These are phyloP conservation scores for Chelonus formosanus DNA, from an alignment of 2,888 invertebrate genomes.

Conservation along the genomic window DNA sequence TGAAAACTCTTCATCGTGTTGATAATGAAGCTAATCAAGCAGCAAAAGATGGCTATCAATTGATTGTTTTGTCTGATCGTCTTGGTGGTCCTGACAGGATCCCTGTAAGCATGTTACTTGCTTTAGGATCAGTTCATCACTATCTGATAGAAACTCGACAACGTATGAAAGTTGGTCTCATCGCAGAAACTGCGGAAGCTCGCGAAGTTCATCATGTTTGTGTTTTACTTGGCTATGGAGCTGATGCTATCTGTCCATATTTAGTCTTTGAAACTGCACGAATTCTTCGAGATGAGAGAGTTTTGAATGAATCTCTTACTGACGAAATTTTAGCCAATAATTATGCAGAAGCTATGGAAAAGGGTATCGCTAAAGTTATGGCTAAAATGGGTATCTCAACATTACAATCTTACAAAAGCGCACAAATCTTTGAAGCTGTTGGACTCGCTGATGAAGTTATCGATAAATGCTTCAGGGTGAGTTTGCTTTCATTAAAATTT, in stretches of 20 bases:
- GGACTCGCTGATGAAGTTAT: slow-evolving; percentile 92
- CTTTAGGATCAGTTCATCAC: slow-evolving; percentile 94
- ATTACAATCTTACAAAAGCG: slow-evolving; percentile 97
- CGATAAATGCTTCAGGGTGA: slow-evolving; percentile 88
- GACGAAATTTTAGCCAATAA: slow-evolving; percentile 85
- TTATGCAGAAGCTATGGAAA: slow-evolving; percentile 90
- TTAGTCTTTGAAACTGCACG: slow-evolving; percentile 93
- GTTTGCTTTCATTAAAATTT: slow-evolving; percentile 60
- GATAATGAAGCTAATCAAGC: slow-evolving; percentile 84
- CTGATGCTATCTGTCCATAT: slow-evolving; percentile 98
- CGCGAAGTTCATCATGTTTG: slow-evolving; percentile 97
- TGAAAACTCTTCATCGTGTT: slow-evolving; percentile 81
- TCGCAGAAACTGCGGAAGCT: slow-evolving; percentile 96
- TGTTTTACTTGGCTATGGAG: slow-evolving; percentile 94
- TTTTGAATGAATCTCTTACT: slow-evolving; percentile 78
- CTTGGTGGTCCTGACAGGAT: slow-evolving; percentile 72
- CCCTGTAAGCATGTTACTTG: slow-evolving; percentile 83
- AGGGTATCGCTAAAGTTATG: slow-evolving; percentile 94
- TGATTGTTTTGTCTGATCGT: slow-evolving; percentile 88
- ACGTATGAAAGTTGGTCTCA: slow-evolving; percentile 94
- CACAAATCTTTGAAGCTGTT: slow-evolving; percentile 99
- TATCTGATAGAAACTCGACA: slow-evolving; percentile 92
- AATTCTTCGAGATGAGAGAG: slow-evolving; percentile 84
- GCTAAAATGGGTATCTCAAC: slow-evolving; percentile 99
- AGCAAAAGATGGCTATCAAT: slow-evolving; percentile 79